Conservation (phyloP, 2,797 vertebrate species). For the Epinephelus malabaricus region DNA sequence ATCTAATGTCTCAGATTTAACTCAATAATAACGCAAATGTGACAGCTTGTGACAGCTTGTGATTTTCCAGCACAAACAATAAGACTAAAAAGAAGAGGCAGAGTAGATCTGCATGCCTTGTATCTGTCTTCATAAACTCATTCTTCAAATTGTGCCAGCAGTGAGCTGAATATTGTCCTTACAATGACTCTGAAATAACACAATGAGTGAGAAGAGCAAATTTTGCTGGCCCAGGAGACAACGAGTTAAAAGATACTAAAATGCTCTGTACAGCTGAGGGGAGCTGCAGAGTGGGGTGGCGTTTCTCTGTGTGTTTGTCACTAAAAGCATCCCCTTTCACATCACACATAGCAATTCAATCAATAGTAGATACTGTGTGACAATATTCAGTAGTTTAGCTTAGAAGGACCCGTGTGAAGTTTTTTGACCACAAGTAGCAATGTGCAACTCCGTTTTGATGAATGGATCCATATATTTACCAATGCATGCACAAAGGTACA, state of each 20-base stretch:
- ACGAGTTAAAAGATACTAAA: constrained; percentile 5
- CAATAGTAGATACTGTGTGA: not conserved
- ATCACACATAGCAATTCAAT: constrained; percentile 11
- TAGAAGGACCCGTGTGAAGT: not conserved
- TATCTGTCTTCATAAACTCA: constrained; percentile 9
- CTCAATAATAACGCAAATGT: constrained; percentile 16
- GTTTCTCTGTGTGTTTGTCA: constrained; percentile 12
- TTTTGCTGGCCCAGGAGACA: not conserved
- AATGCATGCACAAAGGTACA: not conserved
- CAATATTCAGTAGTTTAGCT: not conserved
- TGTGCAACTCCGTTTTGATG: not conserved
- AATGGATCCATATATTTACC: not conserved
- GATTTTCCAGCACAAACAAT: constrained; percentile 33
- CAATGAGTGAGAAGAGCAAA: not conserved
- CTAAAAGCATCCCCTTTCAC: not conserved
- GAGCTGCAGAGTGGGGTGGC: not conserved
- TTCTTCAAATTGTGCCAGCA: constrained; percentile 11
- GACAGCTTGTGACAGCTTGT: constrained; percentile 44
- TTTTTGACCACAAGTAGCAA: not conserved
- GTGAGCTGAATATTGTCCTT: constrained; percentile 23
- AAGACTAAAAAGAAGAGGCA: constrained; percentile 9
- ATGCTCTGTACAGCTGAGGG: not conserved
- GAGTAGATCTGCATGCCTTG: not conserved
- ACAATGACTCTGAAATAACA: constrained; percentile 22
- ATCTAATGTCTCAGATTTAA: constrained; percentile 18